Evolutionary conservation across 2,888 invertebrate genomes (phyloP), one percentile per base, ranked within the genome.

Genomic region (Zeuzera pyrina): DNA sequence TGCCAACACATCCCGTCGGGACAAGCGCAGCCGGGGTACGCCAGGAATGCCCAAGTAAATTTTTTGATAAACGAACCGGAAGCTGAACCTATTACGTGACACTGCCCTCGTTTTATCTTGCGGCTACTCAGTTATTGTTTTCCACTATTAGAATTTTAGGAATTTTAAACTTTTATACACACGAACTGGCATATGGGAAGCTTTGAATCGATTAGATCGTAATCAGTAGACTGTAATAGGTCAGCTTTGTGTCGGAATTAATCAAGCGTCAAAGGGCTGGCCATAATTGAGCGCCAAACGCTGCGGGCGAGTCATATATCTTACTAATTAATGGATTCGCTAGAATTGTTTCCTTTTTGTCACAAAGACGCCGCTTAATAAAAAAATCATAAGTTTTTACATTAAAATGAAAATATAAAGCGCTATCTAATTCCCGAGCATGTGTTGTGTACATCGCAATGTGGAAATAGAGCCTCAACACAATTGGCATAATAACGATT

Each of bases 41-140:
- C 67, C 52, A 60, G 73, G 78, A 77, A 81, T 81, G 76, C 58
- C 71, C 73, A 64, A 79, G 77, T 77, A 81, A 71, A 65, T 70
- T 78, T 78, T 81, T 78, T 78, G 78, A 77, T 71, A 71, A 69
- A 77, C 71, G 68, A 59, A 78, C 76, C 81, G 81, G 81, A 81
- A 81, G 74, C 72, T 61, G 47, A 48, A 60, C 60, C 73, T 76
- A 79, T 79, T 79, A 78, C 79, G 78, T 76, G 77, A 72, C 70
- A 63, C 59, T 64, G 71, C 58, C 68, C 67, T 65, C 62, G 69
- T 71, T 69, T 65, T 63, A 60, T 61, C 60, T 59, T 60, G 55
- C n/a, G 58, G 58, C 55, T 60, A 44, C 70, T 66, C 66, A 51
- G 72, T 72, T 64, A 76, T 77, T 79, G 79, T 81, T 81, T 77